Evolutionary conservation across 2,888 invertebrate species (phyloP), one percentile per base, ranked within the genome.

Genomic region (Lepidonotus clava): DNA sequence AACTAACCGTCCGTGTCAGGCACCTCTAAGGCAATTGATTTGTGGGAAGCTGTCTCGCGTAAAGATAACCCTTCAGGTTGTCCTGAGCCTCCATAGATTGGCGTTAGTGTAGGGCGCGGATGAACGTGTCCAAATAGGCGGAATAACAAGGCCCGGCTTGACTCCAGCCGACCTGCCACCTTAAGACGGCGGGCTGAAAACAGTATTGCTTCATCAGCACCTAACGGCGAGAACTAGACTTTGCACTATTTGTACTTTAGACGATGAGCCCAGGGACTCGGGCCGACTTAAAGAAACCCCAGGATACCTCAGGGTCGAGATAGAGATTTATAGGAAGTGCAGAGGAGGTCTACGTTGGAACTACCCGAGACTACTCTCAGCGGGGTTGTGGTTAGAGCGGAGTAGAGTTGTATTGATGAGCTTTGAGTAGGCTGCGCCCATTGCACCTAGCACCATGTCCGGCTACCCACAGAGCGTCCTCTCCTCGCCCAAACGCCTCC

Each of bases 401-500:
- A n/a, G 53, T 53, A n/a, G 18, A n/a, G 11, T 11, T n/a, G 11
- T 53, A 53, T 53, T 53, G 53, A 53, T 53, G 53, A 1, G 21
- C 53, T n/a, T 53, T 53, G 53, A 53, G 53, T 8, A 53, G 53
- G 18, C 6, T 6, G n/a, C 21, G 18, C 53, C 18, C 53, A 18
- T 28, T 61, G 28, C 61, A 36, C 21, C 51, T 28, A 40, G 24
- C 77, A 46, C 21, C 80, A 80, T 80, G 80, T 80, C 80, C 4
- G 46, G 80, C 28, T 80, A 46, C 51, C 80, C 80, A 14, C 51
- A 24, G 46, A 46, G 51, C 18, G 28, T 46, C 8, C 41, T 80
- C 8, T 41, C 80, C 32, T 80, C 80, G 46, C 80, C 80, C 28
- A 40, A 80, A 28, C 80, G 80, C 80, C 80, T 80, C 80, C 71